These are phyloP conservation scores for Patella depressa DNA, from an alignment of 2,888 invertebrate genomes.

Conservation along the genomic window DNA sequence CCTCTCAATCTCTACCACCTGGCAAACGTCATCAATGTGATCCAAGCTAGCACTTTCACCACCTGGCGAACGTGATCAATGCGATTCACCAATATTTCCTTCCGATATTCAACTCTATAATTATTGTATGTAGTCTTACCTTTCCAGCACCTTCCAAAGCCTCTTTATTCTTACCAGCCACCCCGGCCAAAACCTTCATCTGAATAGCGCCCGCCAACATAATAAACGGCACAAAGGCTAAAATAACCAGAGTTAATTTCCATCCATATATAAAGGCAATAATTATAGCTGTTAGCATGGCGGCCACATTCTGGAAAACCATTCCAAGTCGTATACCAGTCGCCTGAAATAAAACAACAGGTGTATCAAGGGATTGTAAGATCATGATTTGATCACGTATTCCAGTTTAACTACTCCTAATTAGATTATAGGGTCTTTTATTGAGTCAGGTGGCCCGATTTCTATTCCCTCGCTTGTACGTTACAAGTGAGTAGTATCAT, in stretches of 20 bases:
- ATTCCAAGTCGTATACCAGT: slow-evolving; percentile 71
- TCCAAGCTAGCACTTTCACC: too few species aligned
- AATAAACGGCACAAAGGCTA: slow-evolving; percentile 72
- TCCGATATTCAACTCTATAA: too few species aligned
- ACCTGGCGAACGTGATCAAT: too few species aligned
- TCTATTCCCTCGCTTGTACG: too few species aligned
- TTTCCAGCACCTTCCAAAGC: slow-evolving; percentile 75
- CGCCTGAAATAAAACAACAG: slow-evolving; percentile 59
- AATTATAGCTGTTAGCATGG: slow-evolving; percentile 69
- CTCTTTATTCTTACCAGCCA: slow-evolving; percentile 71
- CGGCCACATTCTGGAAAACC: slow-evolving; percentile 66
- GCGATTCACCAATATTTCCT: too few species aligned
- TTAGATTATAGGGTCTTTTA: too few species aligned
- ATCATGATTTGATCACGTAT: neutral
- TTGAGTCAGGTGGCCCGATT: too few species aligned
- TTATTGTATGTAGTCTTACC: slow-evolving; percentile 56
- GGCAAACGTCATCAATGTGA: too few species aligned
- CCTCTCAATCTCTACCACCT: too few species aligned
- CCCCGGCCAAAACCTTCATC: slow-evolving; percentile 65
- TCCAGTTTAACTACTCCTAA: too few species aligned
- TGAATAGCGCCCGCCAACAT: slow-evolving; percentile 55
- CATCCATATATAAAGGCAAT: slow-evolving; percentile 73
- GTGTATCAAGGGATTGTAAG: neutral
- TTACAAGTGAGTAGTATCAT: too few species aligned
- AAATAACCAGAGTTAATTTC: slow-evolving; percentile 72